Percentiles rank a stretch among this genome's conserved stretches.
Conservation (phyloP, 2,113 vertebrate genomes). For the Ctenodactylus gundi region DNA sequence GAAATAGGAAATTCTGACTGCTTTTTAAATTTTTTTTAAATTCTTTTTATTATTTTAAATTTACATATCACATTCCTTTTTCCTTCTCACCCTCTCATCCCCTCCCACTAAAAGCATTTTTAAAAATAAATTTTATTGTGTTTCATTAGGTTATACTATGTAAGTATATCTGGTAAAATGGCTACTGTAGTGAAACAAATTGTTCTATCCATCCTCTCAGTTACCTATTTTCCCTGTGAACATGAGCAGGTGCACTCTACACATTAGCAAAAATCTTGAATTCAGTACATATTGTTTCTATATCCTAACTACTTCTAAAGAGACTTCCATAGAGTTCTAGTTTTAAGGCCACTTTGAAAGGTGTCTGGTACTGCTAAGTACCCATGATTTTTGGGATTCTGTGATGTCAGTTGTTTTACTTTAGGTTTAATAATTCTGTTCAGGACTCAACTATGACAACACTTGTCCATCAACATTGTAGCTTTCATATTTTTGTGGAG, state of each 20-base stretch:
- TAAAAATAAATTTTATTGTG: not conserved
- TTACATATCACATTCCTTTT: no score
- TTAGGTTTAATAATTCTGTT: not conserved
- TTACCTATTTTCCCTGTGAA: not conserved
- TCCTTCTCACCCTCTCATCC: no score
- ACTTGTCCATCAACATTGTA: not conserved
- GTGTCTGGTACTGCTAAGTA: not conserved
- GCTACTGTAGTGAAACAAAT: not conserved
- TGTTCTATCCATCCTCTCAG: not conserved
- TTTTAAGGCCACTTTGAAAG: not conserved
- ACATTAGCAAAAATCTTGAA: not conserved
- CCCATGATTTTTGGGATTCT: not conserved
- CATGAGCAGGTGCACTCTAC: not conserved
- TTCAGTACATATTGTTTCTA: not conserved
- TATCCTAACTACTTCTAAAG: not conserved
- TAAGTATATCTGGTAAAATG: not conserved
- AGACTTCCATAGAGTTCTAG: not conserved
- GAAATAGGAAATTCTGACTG: not conserved
- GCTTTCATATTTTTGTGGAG: not conserved
- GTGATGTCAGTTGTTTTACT: not conserved
- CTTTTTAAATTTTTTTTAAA: not conserved
- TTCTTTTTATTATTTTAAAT: not conserved
- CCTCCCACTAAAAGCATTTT: not conserved
- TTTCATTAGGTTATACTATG: not conserved
- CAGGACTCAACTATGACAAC: not conserved